A percentile compares a stretch with the other conserved stretches of the same genome.
Conservation (phyloP, 2,888 invertebrate species). For the Cryptus viduatorius region DNA sequence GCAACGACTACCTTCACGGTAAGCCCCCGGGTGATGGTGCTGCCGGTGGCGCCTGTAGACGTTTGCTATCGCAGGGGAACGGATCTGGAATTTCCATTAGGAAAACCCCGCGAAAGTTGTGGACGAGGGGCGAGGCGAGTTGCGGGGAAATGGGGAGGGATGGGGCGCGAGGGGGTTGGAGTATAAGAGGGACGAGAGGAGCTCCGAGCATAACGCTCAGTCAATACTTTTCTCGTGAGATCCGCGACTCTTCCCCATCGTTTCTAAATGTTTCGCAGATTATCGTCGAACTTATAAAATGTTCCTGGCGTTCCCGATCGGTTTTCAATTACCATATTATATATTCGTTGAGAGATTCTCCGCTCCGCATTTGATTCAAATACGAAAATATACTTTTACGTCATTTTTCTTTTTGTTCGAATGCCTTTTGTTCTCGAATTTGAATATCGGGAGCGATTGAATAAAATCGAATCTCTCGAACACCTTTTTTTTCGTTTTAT, state of each 20-base stretch:
- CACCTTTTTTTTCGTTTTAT: neutral
- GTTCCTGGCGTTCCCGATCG: neutral
- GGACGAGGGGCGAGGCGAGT: neutral
- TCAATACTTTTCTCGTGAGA: slow-evolving; percentile 59
- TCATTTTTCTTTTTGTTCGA: neutral
- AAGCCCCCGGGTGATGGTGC: slow-evolving; percentile 42
- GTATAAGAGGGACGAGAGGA: neutral
- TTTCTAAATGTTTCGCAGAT: slow-evolving; percentile 47
- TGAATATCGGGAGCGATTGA: neutral
- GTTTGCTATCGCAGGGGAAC: slow-evolving; percentile 31
- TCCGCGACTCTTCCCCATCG: slow-evolving; percentile 38
- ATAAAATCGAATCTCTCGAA: neutral
- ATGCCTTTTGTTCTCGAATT: neutral
- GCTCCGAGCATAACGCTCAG: neutral
- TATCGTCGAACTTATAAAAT: slow-evolving; percentile 39
- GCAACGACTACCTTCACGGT: slow-evolving; percentile 48
- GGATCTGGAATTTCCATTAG: slow-evolving; percentile 64
- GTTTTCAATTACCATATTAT: neutral
- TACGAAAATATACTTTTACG: neutral
- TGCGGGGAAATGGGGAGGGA: no score
- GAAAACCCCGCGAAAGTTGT: slow-evolving; percentile 23
- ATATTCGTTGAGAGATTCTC: neutral
- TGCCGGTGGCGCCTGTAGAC: neutral
- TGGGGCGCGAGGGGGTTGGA: neutral
- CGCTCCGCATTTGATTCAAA: neutral